These are phyloP conservation scores for Bos indicus DNA, from an alignment of 2,113 vertebrate species.

Conservation along the genomic window DNA sequence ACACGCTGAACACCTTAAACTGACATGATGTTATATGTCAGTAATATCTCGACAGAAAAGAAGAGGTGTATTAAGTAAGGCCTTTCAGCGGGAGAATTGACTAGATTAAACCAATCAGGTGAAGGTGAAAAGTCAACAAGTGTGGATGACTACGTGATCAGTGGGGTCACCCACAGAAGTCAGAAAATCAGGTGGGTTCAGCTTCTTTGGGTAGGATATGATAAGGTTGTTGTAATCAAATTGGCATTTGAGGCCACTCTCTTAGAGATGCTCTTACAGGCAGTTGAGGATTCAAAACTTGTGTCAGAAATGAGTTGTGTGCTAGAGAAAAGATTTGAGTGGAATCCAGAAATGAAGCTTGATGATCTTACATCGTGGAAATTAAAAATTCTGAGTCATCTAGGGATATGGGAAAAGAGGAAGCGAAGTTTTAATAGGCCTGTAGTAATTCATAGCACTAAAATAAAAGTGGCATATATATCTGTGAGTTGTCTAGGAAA, in stretches of 20 bases:
- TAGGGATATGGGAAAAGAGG: constrained; percentile 52
- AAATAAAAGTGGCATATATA: constrained; percentile 57
- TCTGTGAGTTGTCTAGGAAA: constrained; percentile 70
- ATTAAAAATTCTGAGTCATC: constrained; percentile 62
- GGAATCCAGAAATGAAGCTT: constrained; percentile 40
- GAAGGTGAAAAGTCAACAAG: neutral
- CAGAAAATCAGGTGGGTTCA: neutral
- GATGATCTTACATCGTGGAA: constrained; percentile 36
- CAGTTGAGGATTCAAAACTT: neutral
- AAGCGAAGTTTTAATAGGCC: constrained; percentile 61
- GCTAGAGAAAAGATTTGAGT: constrained; percentile 11
- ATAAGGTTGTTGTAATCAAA: neutral
- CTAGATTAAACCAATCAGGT: neutral
- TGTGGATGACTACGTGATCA: neutral
- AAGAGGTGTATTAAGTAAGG: neutral
- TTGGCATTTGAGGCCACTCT: neutral
- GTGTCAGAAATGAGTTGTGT: neutral
- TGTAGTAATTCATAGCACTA: constrained; percentile 55
- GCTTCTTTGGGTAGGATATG: neutral
- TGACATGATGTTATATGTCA: neutral
- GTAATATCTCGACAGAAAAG: neutral
- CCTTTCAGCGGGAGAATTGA: neutral
- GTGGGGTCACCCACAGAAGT: neutral
- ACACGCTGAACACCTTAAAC: neutral
- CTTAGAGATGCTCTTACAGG: neutral